Conservation (phyloP, 2,113 vertebrate species). For the Larimichthys crocea region DNA sequence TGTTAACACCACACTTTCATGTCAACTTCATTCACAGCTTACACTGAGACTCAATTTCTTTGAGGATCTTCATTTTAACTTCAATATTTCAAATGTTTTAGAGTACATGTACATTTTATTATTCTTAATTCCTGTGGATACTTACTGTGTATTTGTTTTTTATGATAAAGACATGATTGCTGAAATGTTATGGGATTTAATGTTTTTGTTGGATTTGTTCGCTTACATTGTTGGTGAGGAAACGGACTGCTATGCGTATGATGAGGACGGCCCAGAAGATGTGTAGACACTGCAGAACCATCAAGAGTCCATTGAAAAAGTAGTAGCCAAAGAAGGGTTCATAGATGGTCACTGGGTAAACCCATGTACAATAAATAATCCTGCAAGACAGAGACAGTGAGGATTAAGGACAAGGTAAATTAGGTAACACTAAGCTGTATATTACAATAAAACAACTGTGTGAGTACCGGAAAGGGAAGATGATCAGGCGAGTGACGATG, state of each 20-base stretch:
- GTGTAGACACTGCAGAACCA: constrained; percentile 90
- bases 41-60: not conserved
- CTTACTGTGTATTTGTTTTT: constrained; percentile 1
- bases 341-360: constrained; percentile 91
- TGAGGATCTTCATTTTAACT: not conserved
- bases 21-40: too few relatives aligned
- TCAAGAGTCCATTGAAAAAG: constrained; percentile 94
- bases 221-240: constrained; percentile 93
- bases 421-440: not conserved
- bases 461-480: constrained; percentile 94
- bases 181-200: not conserved
- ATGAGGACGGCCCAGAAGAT: constrained; percentile 96
- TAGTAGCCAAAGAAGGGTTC: constrained; percentile 95
- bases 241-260: constrained; percentile 92
- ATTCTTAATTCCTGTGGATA: not conserved
- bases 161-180: not conserved
- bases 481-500: constrained; percentile 91
- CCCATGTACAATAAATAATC: constrained; percentile 93
- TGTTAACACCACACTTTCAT: too few relatives aligned
- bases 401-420: not conserved
- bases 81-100: not conserved
- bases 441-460: not conserved
- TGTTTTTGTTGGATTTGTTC: constrained; percentile 5
- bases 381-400: constrained; percentile 76
- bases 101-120: not conserved